Conservation (phyloP, 35 echinoderm and acorn worm genomes). For the Acanthaster planci region DNA sequence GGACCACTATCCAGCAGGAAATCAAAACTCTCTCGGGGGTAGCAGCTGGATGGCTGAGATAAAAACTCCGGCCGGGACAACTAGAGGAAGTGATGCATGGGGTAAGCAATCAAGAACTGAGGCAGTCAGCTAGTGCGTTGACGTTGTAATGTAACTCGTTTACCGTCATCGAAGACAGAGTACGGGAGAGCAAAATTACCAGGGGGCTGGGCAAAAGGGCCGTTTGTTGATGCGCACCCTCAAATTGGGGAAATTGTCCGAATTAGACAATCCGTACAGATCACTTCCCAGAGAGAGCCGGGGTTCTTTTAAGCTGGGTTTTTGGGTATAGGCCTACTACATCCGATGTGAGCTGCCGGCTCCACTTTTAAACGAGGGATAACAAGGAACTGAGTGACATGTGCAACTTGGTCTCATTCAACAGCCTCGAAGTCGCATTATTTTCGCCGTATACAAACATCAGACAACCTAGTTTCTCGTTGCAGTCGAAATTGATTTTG, state of each 20-base stretch:
- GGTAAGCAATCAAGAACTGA: not conserved
- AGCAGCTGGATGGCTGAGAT: slow-evolving; percentile 10
- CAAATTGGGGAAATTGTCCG: slow-evolving; percentile 25
- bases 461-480: too few relatives aligned
- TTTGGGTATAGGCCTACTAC: slow-evolving; percentile 1
- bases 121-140: too few relatives aligned
- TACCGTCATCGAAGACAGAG: too few relatives aligned
- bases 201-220: too few relatives aligned
- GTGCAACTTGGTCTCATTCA: not conserved
- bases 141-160: too few relatives aligned
- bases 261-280: slow-evolving; percentile 33
- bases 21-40: not conserved
- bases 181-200: too few relatives aligned
- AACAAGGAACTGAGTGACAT: slow-evolving; percentile 12
- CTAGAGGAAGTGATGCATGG: not conserved
- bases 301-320: not conserved
- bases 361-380: not conserved
- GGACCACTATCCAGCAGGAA: not conserved
- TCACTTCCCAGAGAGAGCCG: not conserved
- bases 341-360: slow-evolving; percentile 5
- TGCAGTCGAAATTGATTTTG: too few relatives aligned
- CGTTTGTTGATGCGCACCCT: slow-evolving; percentile 2
- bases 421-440: too few relatives aligned
- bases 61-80: not conserved
- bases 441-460: too few relatives aligned